These are phyloP conservation scores for Hypselothyrea guttata DNA, from an alignment of 2,888 invertebrate genomes.

Conservation along the genomic window DNA sequence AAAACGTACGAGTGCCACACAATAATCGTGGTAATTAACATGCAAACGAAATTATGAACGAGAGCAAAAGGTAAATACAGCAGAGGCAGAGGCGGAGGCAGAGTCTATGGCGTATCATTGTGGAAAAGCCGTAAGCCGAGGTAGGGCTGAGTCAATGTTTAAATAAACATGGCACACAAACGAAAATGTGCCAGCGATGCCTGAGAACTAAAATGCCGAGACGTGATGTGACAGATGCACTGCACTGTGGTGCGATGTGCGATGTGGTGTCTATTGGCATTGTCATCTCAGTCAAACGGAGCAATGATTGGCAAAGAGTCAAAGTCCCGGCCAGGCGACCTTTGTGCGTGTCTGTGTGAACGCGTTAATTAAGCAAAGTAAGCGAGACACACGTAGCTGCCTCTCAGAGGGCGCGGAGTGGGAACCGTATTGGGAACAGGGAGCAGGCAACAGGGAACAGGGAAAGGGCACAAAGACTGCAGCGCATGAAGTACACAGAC, in stretches of 20 bases:
- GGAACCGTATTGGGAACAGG: background rate
- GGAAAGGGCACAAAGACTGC: constrained; percentile 22
- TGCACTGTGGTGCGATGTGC: constrained; percentile 25
- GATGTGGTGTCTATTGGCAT: constrained; percentile 61
- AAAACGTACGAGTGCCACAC: constrained; percentile 57
- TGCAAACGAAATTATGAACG: constrained; percentile 76
- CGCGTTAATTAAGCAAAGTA: constrained; percentile 77
- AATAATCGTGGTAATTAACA: constrained; percentile 77
- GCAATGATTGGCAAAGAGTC: constrained; percentile 78
- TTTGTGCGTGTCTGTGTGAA: constrained; percentile 57
- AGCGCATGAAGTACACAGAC: constrained; percentile 37
- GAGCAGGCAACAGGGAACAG: background rate
- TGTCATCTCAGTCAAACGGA: constrained; percentile 52
- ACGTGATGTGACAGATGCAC: constrained; percentile 70
- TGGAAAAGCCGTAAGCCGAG: constrained; percentile 38
- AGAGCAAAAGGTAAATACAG: constrained; percentile 56
- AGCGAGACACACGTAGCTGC: constrained; percentile 69
- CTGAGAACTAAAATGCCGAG: constrained; percentile 58
- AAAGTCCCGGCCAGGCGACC: constrained; percentile 64
- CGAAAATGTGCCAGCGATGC: constrained; percentile 30
- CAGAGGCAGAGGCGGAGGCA: background rate
- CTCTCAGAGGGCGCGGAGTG: background rate
- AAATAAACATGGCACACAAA: constrained; percentile 56
- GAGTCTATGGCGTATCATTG: constrained; percentile 63
- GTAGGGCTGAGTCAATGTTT: constrained; percentile 42